Percentiles rank a stretch among this genome's conserved stretches.
These are phyloP conservation scores for Drosophila varians DNA, from an alignment of 1,140 invertebrate species.

Conservation along the genomic window DNA sequence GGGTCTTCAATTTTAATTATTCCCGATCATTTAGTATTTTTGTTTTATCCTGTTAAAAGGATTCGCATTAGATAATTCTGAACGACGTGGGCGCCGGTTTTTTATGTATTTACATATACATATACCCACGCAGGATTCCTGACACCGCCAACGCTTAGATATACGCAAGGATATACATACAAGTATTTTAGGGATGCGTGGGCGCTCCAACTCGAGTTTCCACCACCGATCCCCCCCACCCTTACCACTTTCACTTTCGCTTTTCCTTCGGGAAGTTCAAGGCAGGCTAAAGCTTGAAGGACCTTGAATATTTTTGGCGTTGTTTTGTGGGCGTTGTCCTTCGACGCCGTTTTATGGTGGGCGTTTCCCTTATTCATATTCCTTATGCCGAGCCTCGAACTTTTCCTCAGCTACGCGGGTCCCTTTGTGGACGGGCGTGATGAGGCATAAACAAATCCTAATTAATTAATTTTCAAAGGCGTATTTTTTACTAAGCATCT, in stretches of 20 bases:
- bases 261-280: conserved; percentile 59
- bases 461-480: conserved; percentile 40
- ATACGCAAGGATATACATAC: not conserved
- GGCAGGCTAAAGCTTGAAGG: conserved; percentile 58
- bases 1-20: no score
- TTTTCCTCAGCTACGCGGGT: conserved; percentile 40
- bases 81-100: conserved; percentile 72
- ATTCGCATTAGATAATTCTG: conserved; percentile 54
- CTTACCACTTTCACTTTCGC: conserved; percentile 49
- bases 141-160: conserved; percentile 34
- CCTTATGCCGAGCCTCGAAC: conserved; percentile 42
- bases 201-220: conserved; percentile 30
- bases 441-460: conserved; percentile 47
- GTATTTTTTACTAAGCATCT: conserved; percentile 11
- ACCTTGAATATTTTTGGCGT: conserved; percentile 55
- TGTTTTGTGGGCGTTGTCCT: conserved; percentile 58
- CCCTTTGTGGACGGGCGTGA: conserved; percentile 7
- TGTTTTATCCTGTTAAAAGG: conserved; percentile 7
- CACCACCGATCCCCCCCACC: conserved; percentile 12
- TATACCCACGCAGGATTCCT: conserved; percentile 4
- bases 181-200: conserved; percentile 27
- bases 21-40: no score
- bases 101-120: conserved; percentile 61
- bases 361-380: conserved; percentile 11
- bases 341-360: conserved; percentile 9